Conservation (phyloP, 2,113 vertebrate genomes). For the Ibidorhyncha struthersii region DNA sequence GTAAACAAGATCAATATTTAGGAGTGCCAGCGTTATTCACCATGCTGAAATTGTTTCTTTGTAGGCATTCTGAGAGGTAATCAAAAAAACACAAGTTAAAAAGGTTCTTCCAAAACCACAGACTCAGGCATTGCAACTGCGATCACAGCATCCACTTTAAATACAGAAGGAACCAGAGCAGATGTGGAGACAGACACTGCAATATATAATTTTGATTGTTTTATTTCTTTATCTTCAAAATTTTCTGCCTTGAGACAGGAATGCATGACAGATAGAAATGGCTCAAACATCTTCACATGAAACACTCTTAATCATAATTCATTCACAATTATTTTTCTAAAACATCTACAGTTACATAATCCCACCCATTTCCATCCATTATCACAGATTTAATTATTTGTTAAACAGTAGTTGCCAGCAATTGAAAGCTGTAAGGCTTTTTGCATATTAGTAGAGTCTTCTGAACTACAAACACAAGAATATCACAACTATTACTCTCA, state of each 20-base stretch:
- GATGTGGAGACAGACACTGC: not conserved
- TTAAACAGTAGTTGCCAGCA: slow-evolving; percentile 83
- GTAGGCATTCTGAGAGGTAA: not conserved
- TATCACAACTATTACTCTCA: slow-evolving; percentile 68
- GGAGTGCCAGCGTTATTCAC: not conserved
- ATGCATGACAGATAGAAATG: slow-evolving; percentile 96
- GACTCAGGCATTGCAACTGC: not conserved
- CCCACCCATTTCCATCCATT: slow-evolving; percentile 76
- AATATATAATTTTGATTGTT: slow-evolving; percentile 78
- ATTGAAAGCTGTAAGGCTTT: slow-evolving; percentile 76
- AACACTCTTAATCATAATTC: slow-evolving; percentile 84
- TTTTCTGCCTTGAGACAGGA: slow-evolving; percentile 94
- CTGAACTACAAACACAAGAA: slow-evolving; percentile 72
- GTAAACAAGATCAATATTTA: not conserved
- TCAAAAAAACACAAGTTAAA: not conserved
- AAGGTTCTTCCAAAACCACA: not conserved
- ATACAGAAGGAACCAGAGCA: not conserved
- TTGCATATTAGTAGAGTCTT: slow-evolving; percentile 79
- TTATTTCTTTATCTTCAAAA: slow-evolving; percentile 88
- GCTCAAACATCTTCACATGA: slow-evolving; percentile 96
- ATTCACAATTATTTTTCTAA: slow-evolving; percentile 82
- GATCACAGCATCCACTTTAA: not conserved
- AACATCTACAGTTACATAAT: slow-evolving; percentile 79
- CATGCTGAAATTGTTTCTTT: not conserved
- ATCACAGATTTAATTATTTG: slow-evolving; percentile 81